Percentiles rank a stretch among this genome's conserved stretches.
Conservation (phyloP, 1,140 invertebrate species). For the Goniozus legneri region DNA sequence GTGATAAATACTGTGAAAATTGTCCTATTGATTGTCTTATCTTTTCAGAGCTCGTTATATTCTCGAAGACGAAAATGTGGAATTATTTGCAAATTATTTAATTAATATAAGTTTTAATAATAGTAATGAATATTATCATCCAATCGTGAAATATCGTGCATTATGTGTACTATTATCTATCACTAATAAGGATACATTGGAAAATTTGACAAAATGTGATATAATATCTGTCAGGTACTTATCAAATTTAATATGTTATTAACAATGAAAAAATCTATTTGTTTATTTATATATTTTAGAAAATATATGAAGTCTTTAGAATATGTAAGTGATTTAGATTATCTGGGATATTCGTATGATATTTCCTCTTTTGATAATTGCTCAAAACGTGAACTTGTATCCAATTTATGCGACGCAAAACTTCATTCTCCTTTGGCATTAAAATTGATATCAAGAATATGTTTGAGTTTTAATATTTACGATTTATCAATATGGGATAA, state of each 20-base stretch:
- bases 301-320: constrained; percentile 38
- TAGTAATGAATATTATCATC: constrained; percentile 26
- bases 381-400: constrained; percentile 39
- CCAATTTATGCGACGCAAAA: constrained; percentile 35
- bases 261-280: constrained; percentile 3
- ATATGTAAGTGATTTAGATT: constrained; percentile 47
- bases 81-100: constrained; percentile 30
- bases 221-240: constrained; percentile 26
- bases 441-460: constrained; percentile 35
- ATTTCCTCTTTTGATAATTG: constrained; percentile 35
- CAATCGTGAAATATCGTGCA: constrained; percentile 39
- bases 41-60: constrained; percentile 47
- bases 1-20: neutral
- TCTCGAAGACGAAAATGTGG: constrained; percentile 29
- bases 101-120: constrained; percentile 37
- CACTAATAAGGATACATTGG: constrained; percentile 29
- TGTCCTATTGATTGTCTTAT: neutral
- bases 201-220: constrained; percentile 38
- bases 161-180: constrained; percentile 40
- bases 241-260: neutral
- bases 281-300: constrained; percentile 26
- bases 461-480: constrained; percentile 35
- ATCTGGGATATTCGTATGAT: constrained; percentile 44
- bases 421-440: constrained; percentile 23
- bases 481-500: constrained; percentile 36